phyloP scores from a whole-genome alignment of 2,888 invertebrate genomes.

The Cantharis rustica region DNA sequence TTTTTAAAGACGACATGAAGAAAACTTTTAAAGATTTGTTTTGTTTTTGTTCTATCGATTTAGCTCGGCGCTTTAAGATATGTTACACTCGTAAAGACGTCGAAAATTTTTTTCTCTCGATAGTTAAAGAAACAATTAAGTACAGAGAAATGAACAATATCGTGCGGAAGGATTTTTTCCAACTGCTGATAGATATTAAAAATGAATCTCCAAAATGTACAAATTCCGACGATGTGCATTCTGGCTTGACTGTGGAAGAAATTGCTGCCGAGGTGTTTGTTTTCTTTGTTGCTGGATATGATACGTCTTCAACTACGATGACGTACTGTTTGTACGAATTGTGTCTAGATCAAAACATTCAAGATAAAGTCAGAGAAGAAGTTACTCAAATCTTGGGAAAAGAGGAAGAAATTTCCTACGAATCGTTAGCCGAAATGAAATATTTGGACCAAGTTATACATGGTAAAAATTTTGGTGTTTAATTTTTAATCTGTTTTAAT shows the following conservation, averaged over 20 bases:
- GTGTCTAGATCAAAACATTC: slow-evolving; percentile 55
- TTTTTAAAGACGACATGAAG: slow-evolving; percentile 18
- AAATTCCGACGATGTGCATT: neutral
- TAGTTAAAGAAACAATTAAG: slow-evolving; percentile 55
- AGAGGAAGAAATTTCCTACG: slow-evolving; percentile 55
- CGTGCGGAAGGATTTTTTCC: slow-evolving; percentile 60
- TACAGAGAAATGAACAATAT: slow-evolving; percentile 56
- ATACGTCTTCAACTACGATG: slow-evolving; percentile 53
- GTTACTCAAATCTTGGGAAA: slow-evolving; percentile 50
- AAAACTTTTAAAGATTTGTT: slow-evolving; percentile 19
- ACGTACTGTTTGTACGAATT: slow-evolving; percentile 59
- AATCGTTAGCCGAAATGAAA: slow-evolving; percentile 56
- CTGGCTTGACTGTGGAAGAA: slow-evolving; percentile 15
- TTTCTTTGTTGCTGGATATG: slow-evolving; percentile 50
- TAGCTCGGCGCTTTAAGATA: slow-evolving; percentile 36
- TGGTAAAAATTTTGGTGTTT: slow-evolving; percentile 37
- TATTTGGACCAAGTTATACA: slow-evolving; percentile 57
- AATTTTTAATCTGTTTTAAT: neutral
- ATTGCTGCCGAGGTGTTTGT: slow-evolving; percentile 41
- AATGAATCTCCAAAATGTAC: neutral
- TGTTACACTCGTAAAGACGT: slow-evolving; percentile 36
- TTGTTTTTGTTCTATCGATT: slow-evolving; percentile 26
- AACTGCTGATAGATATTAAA: slow-evolving; percentile 58
- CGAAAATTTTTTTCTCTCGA: slow-evolving; percentile 54
- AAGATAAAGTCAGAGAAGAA: slow-evolving; percentile 55